Evolutionary conservation across 2,113 vertebrate species (phyloP), one percentile per base, ranked within the genome.

Genomic region (Mesoclemmys tuberculata): DNA sequence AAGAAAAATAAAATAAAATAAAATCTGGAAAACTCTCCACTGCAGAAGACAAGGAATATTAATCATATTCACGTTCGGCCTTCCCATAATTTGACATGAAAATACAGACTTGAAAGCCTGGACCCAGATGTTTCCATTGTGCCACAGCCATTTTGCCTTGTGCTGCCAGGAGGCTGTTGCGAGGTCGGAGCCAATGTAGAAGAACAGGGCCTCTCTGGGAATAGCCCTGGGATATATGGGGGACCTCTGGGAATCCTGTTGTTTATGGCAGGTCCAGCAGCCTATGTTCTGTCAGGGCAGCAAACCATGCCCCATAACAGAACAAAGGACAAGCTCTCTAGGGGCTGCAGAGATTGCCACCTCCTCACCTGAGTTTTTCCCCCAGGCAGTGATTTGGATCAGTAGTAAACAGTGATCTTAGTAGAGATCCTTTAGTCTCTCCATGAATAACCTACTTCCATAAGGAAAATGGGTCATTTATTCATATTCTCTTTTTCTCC

Each of bases 21-120:
- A 91, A 95, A 89, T 93, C 56, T 29, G 44, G 93, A 94, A 41
- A 87, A n/a, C 93, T 94, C 96, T 94, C 64, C 87, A 56, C 90
- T 84, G 24, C 24, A 82, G 5, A 82, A 56, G n/a, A 29, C 41
- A 89, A 86, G 49, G 38, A 85, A 55, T 89, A 85, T 27, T 41
- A 84, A 96, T 94, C n/a, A 64, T 46, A 71, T 64, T 92, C 48
- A 10, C 68, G 22, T 90, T 91, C 88, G 89, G 83, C 92, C 88
- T 87, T 93, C 81, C 44, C 10, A 41, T 44, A 44, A 44, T 75
- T 24, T 75, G 71, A 44, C 11, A 44, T 49, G 14, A 48, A 75
- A 78, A 79, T n/a, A 44, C 13, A 58, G 46, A 75, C 41, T 49
- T 10, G 77, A 58, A 24, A 49, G 6, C 26, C 24, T 58, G 55